phyloP scores from a whole-genome alignment of 2,797 vertebrate genomes.

The Rhinella marina region DNA sequence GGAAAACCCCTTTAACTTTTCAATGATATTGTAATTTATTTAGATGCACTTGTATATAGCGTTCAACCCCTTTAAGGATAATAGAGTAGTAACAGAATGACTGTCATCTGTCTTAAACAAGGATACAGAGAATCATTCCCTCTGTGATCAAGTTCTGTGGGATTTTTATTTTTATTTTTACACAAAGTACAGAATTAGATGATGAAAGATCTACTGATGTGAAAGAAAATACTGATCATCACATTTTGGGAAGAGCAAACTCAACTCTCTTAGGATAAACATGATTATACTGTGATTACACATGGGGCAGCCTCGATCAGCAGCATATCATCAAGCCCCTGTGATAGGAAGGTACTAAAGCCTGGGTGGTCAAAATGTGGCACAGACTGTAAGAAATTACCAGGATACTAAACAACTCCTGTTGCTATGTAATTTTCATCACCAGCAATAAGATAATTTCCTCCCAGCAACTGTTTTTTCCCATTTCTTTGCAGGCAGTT shows the following conservation, averaged over 20 bases:
- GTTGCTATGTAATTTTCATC: conserved; percentile 15
- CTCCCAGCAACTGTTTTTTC: conserved; percentile 23
- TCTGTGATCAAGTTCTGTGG: not conserved
- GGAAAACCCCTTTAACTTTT: no score
- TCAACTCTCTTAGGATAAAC: conserved; percentile 12
- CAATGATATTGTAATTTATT: no score
- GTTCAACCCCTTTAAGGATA: not conserved
- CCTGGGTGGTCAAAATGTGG: conserved; percentile 2
- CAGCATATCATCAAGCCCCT: not conserved
- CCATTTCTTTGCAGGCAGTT: not conserved
- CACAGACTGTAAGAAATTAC: not conserved
- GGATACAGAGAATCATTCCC: not conserved
- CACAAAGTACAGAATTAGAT: not conserved
- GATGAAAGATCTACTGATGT: conserved; percentile 8
- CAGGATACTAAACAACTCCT: not conserved
- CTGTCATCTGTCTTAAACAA: not conserved
- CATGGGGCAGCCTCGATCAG: not conserved
- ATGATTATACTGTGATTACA: conserved; percentile 14
- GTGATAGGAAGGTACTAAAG: not conserved
- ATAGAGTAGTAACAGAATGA: not conserved
- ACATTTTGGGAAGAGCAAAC: not conserved
- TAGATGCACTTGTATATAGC: no score
- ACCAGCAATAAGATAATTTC: conserved; percentile 31
- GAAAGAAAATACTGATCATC: conserved; percentile 9
- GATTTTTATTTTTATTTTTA: not conserved